Base-by-base conservation (phyloP, 2,797 vertebrate genomes). In the Anguilla pacifica region DNA sequence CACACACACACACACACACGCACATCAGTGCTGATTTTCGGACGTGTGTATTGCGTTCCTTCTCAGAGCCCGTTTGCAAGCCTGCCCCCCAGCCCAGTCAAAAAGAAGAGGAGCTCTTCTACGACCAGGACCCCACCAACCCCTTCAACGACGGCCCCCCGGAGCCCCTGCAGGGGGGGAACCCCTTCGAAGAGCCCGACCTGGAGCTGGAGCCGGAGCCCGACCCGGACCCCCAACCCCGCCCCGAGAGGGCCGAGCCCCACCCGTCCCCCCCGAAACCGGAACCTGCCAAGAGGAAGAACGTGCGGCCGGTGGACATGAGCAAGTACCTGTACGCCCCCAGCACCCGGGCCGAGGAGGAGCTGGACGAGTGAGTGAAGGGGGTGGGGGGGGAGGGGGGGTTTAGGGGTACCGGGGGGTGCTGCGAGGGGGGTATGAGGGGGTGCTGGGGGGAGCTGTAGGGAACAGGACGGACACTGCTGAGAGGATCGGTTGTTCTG, bases 261-360 rank as follows among this genome's bases (percentile, higher is more conserved):
- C 72, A 87, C 70, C 94, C 92, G 88, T 96, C 95, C 91, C 93
- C 94, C 89, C 95, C 94, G 7, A 96, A 95, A 0, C 94, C 51
- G 51, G 10, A 57, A 57, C 55, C 95, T 86, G 92, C 94, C 85
- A 97, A 96, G 92, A 96, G 95, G 89, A 96, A 96, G 3, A 95
- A 90, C 0, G 0, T 96, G 88, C 94, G 95, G 88, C 96, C 96
- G 6, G 96, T 97, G 92, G 96, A 97, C 88, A 97, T 97, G 96
- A 96, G 96, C 94, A 97, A 97, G 93, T 97, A 97, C 90, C 96
- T 97, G 85, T 97, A 97, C 89, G 96, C 96, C 89, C 95, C 96
- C 85, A 95, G 91, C 90, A 92, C 94, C 81, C 96, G 93, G 93
- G 91, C 93, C 88, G 96, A 96, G 89, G 96, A 97, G 49, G 96